These are phyloP conservation scores for Serinus canaria DNA, from an alignment of 2,113 vertebrate species.

Conservation along the genomic window DNA sequence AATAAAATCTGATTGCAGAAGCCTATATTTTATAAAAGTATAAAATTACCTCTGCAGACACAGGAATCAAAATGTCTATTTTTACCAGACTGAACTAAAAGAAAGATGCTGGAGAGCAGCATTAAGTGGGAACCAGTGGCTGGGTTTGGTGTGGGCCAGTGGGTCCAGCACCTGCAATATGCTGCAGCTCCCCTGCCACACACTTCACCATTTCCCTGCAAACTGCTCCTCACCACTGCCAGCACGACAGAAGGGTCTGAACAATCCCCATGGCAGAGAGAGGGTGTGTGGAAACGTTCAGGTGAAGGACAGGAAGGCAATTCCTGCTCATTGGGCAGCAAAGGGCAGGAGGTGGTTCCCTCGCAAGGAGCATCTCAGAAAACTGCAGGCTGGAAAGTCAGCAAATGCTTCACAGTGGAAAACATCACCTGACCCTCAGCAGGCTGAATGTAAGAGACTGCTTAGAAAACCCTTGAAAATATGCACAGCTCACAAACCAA, in stretches of 20 bases:
- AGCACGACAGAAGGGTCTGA: not conserved
- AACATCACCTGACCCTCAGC: not conserved
- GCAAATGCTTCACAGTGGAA: not conserved
- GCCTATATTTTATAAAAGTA: not conserved
- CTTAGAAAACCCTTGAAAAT: not conserved
- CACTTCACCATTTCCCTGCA: not conserved
- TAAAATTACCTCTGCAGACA: not conserved
- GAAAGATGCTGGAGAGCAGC: not conserved
- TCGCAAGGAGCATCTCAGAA: not conserved
- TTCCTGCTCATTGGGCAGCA: not conserved
- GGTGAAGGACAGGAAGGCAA: not conserved
- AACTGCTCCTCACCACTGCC: not conserved
- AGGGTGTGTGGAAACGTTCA: fast-evolving
- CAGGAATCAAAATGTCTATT: not conserved
- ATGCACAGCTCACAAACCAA: not conserved
- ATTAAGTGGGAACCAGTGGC: not conserved
- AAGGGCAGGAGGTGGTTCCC: not conserved
- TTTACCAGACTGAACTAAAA: not conserved
- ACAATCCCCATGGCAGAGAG: not conserved
- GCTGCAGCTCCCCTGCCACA: not conserved
- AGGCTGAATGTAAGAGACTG: not conserved
- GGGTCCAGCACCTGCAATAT: fast-evolving
- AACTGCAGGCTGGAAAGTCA: not conserved
- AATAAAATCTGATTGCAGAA: not conserved
- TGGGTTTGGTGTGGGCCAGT: not conserved